Evolutionary conservation across 2,888 invertebrate species (phyloP), one percentile per base, ranked within the genome.

Genomic region (Sminthurinus aureus): DNA sequence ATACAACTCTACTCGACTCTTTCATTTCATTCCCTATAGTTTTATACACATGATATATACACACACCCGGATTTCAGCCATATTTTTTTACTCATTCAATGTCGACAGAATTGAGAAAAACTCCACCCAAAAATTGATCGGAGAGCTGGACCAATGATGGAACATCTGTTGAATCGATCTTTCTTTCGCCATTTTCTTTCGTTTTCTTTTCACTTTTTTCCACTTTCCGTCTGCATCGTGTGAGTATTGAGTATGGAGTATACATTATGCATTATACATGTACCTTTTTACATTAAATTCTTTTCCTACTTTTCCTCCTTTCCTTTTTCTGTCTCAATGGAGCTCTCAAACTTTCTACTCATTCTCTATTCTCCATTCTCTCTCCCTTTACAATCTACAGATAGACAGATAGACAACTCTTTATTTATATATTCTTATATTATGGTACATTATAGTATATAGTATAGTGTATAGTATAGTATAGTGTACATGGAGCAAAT

Each of bases 101-200:
- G 76, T 76, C 76, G 82, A 76, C 69, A 85, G 84, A 84, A 86
- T 86, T 83, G 83, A 85, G 85, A 87, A 87, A 87, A 87, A 86
- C 86, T 85, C 87, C 86, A 86, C 87, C 87, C 86, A 86, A 86
- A 87, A 86, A 87, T 87, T 87, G 87, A 87, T 87, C 86, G 83
- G 85, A 86, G 78, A 83, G 84, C 84, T 86, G 87, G 87, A 87
- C 87, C 87, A 87, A 87, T 87, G 87, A 87, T 87, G 86, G 83
- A 85, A 86, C 85, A 87, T 87, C 87, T 86, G 87, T 85, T 85
- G 85, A 87, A 87, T 87, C 87, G 87, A 87, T 87, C 71, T 15
- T 84, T 82, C 84, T 81, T 79, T 71, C 84, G 81, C 84, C 84
- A 82, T 86, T 85, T 87, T 85, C 83, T 84, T 76, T 81, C 74